Conservation (phyloP, 2,797 vertebrate genomes). For the Scomberomorus guttatus region DNA sequence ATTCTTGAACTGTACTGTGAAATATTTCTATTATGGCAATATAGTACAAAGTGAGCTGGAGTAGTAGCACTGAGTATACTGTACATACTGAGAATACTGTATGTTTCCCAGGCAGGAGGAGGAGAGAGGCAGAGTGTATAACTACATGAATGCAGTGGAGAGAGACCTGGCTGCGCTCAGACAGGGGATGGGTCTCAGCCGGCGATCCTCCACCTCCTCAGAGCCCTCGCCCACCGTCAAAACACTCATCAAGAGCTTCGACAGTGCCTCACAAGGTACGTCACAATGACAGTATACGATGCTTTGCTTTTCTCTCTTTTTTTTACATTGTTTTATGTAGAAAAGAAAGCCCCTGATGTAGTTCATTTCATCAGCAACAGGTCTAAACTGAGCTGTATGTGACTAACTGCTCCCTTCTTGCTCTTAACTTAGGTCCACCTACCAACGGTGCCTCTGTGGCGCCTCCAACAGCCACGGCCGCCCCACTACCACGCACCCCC, state of each 20-base stretch:
- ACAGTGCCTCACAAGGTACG: slow-evolving; percentile 90
- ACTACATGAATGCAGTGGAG: slow-evolving; percentile 98
- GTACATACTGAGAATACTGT: not conserved
- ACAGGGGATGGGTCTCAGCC: slow-evolving; percentile 95
- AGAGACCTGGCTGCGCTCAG: slow-evolving; percentile 94
- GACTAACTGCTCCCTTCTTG: not conserved
- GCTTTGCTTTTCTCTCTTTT: not conserved
- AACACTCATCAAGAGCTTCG: slow-evolving; percentile 97
- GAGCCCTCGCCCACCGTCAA: slow-evolving; percentile 97
- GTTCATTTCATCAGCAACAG: not conserved
- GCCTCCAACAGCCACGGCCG: slow-evolving; percentile 79
- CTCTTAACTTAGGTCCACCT: slow-evolving; percentile 69
- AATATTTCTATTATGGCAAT: not conserved
- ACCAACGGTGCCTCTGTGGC: slow-evolving; percentile 72
- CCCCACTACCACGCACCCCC: slow-evolving; percentile 92
- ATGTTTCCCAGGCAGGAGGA: slow-evolving; percentile 91
- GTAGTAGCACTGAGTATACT: not conserved
- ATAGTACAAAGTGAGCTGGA: too few species aligned
- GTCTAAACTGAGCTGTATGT: not conserved
- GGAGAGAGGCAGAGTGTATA: slow-evolving; percentile 96
- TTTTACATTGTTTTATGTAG: not conserved
- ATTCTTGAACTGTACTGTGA: not conserved
- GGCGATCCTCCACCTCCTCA: slow-evolving; percentile 94
- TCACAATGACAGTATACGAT: not conserved
- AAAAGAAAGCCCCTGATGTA: too few species aligned